Evolutionary conservation across 2,888 invertebrate genomes (phyloP).

Genomic region (Phania funesta): DNA sequence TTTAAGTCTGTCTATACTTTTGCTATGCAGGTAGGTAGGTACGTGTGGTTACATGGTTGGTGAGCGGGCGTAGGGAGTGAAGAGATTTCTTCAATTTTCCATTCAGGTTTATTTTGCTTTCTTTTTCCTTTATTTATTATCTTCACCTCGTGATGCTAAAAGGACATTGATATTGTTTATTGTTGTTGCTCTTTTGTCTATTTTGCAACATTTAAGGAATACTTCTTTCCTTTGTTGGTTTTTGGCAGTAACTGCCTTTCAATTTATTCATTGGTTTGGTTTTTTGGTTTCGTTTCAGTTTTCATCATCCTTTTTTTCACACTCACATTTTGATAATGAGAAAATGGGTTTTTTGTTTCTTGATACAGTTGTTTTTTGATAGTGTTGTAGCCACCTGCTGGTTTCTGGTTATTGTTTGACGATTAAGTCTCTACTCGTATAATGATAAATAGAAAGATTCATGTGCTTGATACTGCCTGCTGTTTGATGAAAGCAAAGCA

Average conservation of each 20-base stretch:
- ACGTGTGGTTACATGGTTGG: background rate
- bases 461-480: background rate
- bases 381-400: constrained; percentile 47
- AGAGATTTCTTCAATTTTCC: constrained; percentile 41
- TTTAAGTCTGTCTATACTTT: constrained; percentile 25
- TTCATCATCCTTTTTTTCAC: constrained; percentile 35
- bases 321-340: constrained; percentile 17
- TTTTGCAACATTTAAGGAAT: background rate
- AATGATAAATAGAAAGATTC: constrained; percentile 16
- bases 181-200: constrained; percentile 34
- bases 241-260: constrained; percentile 36
- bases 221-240: background rate
- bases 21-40: background rate
- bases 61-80: background rate
- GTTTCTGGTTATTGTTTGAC: constrained; percentile 1
- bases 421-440: constrained; percentile 19
- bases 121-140: constrained; percentile 3
- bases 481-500: background rate
- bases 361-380: constrained; percentile 17
- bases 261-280: constrained; percentile 59
- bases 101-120: background rate
- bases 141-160: constrained; percentile 4
- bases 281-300: constrained; percentile 18
- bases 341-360: constrained; percentile 44
- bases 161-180: no score